Conservation (phyloP, 2,113 vertebrate species). For the Plecturocebus donacophilus region DNA sequence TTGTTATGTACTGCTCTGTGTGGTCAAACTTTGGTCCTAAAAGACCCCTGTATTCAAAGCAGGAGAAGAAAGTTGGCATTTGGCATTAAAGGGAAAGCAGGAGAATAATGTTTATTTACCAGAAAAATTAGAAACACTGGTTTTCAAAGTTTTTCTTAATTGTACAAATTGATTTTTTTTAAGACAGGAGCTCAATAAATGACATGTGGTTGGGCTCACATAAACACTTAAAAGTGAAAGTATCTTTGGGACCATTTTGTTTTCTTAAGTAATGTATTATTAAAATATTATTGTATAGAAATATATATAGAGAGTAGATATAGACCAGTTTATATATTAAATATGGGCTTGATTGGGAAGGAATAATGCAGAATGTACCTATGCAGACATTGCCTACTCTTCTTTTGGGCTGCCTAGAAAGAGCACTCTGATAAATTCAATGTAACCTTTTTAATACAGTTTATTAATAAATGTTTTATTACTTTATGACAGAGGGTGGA, state of each 20-base stretch:
- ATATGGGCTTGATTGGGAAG: not conserved
- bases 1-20: not conserved
- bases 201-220: not conserved
- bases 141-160: conserved; percentile 51
- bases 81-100: not conserved
- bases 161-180: conserved; percentile 51
- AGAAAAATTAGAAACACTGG: not conserved
- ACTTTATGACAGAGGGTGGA: conserved; percentile 67
- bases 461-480: conserved; percentile 86
- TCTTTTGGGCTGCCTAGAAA: conserved; percentile 76
- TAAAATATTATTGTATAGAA: conserved; percentile 12
- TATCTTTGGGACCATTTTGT: conserved; percentile 18
- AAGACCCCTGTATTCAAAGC: not conserved
- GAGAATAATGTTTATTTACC: conserved; percentile 31
- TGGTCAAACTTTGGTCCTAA: not conserved
- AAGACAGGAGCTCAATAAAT: conserved; percentile 3
- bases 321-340: conserved; percentile 20
- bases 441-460: conserved; percentile 75
- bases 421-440: conserved; percentile 78
- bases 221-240: conserved; percentile 56
- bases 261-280: conserved; percentile 27
- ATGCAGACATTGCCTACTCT: conserved; percentile 67
- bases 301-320: not conserved
- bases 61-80: not conserved
- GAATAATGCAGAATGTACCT: conserved; percentile 49